Evolutionary conservation across 1,140 invertebrate genomes (phyloP).

Genomic region (Anastatus disparis): DNA sequence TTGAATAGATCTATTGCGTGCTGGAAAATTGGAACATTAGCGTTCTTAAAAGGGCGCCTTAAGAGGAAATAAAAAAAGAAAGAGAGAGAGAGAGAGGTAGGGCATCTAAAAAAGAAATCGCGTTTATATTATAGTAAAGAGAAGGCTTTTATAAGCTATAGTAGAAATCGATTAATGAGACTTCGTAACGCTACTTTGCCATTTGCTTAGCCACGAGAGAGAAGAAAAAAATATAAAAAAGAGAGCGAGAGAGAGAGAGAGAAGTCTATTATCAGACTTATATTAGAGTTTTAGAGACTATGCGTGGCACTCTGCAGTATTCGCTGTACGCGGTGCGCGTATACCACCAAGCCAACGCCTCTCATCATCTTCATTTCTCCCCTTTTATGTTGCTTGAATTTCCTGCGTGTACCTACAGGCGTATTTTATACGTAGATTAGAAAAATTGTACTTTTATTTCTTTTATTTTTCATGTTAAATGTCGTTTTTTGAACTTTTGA

Average conservation of each 20-base stretch:
- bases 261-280: too few relatives aligned
- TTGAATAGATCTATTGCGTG: slow-evolving; percentile 32
- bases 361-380: slow-evolving; percentile 20
- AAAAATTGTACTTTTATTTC: too few relatives aligned
- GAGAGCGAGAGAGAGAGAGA: too few relatives aligned
- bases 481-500: too few relatives aligned
- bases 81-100: background rate
- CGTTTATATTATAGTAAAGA: too few relatives aligned
- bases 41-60: slow-evolving; percentile 13
- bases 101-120: background rate
- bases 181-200: slow-evolving; percentile 30
- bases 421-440: too few relatives aligned
- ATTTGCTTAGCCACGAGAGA: slow-evolving; percentile 16
- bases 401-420: too few relatives aligned
- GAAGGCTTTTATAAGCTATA: too few relatives aligned
- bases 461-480: too few relatives aligned
- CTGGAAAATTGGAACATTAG: slow-evolving; percentile 30
- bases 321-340: background rate
- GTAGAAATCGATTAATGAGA: slow-evolving; percentile 26
- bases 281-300: too few relatives aligned
- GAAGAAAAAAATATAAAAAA: too few relatives aligned
- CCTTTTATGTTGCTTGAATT: too few relatives aligned
- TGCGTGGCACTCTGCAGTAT: background rate
- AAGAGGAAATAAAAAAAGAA: background rate
- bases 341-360: slow-evolving; percentile 4